Base-by-base conservation (phyloP, 2,888 invertebrate genomes). In the Dioctria rufipes region DNA sequence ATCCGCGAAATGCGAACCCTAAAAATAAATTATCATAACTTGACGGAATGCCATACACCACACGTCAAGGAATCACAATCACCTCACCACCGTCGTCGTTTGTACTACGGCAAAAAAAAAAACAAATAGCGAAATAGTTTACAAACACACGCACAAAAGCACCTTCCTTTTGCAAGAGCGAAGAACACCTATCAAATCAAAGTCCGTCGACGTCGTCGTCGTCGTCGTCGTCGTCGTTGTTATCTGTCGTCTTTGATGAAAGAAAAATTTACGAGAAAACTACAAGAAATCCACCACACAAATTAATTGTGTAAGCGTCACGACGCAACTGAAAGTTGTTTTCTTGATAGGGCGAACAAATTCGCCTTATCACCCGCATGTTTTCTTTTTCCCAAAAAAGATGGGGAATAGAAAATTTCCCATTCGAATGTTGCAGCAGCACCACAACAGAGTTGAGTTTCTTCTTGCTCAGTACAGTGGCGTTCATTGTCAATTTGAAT, bases 261-360 rank as follows among this genome's bases (percentile, higher is more conserved):
- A 4, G 54, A 42, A 60, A 73, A 73, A 51, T 13, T 54, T 40
- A 39, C 39, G 37, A 8, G 25, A 25, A n/a, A 58, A 25, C 40
- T 58, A 54, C 54, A 2, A 42, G 13, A 39, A 73, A 73, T 37
- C 43, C 13, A 73, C 73, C 73, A 73, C 73, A 58, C 73, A 42
- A 51, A 58, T 54, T 13, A 60, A 58, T 11, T 73, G 60, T 73
- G 40, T 25, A 39, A 79, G 67, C 79, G 67, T 67, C 67, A 37
- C 79, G 67, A 67, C 79, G 79, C 79, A 79, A 79, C 79, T 79
- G 67, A 79, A 67, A 58, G 58, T 42, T n/a, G 58, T 39, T 51
- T 54, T n/a, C 42, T 42, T 13, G 13, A 39, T 42, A 73, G 73
- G 73, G 73, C 73, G 73, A 40, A 58, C 61, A 73, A 73, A 73